Conservation (phyloP, 2,888 invertebrate species). For the Drosophila aldrichi region DNA sequence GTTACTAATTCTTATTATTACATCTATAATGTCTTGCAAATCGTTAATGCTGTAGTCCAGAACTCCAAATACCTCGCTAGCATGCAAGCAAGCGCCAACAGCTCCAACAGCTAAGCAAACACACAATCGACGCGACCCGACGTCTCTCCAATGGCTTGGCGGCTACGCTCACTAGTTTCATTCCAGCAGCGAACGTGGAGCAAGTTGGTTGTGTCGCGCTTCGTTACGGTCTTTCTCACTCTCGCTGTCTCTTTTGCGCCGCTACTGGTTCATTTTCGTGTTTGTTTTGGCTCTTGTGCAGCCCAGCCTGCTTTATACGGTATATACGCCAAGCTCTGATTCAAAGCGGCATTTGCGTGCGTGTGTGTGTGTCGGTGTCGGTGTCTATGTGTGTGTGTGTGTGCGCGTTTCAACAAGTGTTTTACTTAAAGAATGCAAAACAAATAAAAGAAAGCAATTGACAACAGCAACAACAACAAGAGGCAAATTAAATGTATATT, state of each 20-base stretch:
- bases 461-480: conserved; percentile 14
- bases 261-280: conserved; percentile 36
- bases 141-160: conserved; percentile 22
- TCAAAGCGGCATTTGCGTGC: conserved; percentile 30
- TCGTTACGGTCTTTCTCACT: conserved; percentile 31
- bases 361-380: conserved; percentile 8
- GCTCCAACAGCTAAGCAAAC: conserved; percentile 13
- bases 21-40: conserved; percentile 5
- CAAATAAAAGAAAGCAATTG: conserved; percentile 35
- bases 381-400: background rate
- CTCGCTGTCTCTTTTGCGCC: conserved; percentile 9
- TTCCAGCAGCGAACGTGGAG: conserved; percentile 59
- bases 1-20: conserved; percentile 3
- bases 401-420: conserved; percentile 57
- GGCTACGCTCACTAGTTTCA: conserved; percentile 40
- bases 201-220: conserved; percentile 53
- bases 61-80: conserved; percentile 10
- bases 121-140: background rate
- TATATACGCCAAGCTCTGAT: conserved; percentile 48
- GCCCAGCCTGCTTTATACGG: conserved; percentile 41
- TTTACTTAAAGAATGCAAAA: conserved; percentile 49
- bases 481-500: conserved; percentile 13
- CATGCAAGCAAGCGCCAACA: conserved; percentile 22
- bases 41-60: background rate
- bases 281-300: conserved; percentile 48